A percentile compares a stretch with the other conserved stretches of the same genome.
phyloP scores from a whole-genome alignment of 2,888 invertebrate species.

The Agonopterix subpropinquella region DNA sequence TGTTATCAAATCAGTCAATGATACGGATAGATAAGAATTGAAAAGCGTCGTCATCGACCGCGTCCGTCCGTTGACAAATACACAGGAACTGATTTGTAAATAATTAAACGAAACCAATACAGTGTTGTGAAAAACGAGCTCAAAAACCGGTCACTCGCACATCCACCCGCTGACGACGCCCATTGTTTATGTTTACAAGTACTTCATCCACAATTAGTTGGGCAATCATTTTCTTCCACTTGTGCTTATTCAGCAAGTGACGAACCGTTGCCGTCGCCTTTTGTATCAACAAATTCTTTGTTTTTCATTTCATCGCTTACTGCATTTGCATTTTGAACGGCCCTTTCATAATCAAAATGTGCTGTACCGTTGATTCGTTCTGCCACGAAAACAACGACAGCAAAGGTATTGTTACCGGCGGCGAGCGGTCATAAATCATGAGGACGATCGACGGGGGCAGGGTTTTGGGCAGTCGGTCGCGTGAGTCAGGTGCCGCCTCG shows the following conservation, averaged over 20 bases:
- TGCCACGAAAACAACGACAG: slow-evolving; percentile 28
- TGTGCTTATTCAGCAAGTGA: slow-evolving; percentile 49
- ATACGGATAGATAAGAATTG: slow-evolving; percentile 14
- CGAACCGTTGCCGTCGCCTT: slow-evolving; percentile 24
- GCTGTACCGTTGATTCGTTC: slow-evolving; percentile 22
- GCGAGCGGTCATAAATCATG: slow-evolving; percentile 22
- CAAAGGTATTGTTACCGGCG: slow-evolving; percentile 19
- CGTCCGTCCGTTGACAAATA: slow-evolving; percentile 14
- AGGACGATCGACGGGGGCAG: slow-evolving; percentile 17
- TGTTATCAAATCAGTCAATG: slow-evolving; percentile 15
- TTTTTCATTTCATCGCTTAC: slow-evolving; percentile 33
- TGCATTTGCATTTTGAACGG: slow-evolving; percentile 34
- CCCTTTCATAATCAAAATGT: slow-evolving; percentile 33
- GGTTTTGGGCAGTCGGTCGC: slow-evolving; percentile 27
- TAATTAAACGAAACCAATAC: slow-evolving; percentile 40
- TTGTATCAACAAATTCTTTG: slow-evolving; percentile 46
- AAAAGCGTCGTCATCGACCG: slow-evolving; percentile 8
- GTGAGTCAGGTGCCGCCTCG: slow-evolving; percentile 56
- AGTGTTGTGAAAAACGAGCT: slow-evolving; percentile 32
- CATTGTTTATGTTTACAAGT: slow-evolving; percentile 58
- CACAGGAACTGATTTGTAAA: slow-evolving; percentile 38
- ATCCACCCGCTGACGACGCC: slow-evolving; percentile 29
- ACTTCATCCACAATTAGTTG: slow-evolving; percentile 50
- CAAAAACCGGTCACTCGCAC: slow-evolving; percentile 40
- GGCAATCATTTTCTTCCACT: slow-evolving; percentile 54